Evolutionary conservation across 2,113 vertebrate species (phyloP).

Genomic region (Xenus cinereus): DNA sequence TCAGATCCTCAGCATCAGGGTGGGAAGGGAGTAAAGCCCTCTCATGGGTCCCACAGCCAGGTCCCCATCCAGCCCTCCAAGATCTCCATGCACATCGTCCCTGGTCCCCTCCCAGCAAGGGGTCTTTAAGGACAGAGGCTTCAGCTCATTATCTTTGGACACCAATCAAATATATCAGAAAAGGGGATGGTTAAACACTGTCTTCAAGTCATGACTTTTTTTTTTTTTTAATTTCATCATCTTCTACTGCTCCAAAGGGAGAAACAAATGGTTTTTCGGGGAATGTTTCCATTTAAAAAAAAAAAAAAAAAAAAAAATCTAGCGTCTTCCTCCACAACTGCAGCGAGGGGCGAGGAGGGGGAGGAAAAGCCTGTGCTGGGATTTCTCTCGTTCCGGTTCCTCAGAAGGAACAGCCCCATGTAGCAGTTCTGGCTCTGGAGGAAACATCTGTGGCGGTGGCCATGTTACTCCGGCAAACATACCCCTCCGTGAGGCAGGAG

Average conservation of each 20-base stretch:
- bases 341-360: background rate
- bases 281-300: background rate
- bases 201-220: background rate
- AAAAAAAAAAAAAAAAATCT: background rate
- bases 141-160: background rate
- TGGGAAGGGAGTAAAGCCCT: background rate
- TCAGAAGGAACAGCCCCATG: background rate
- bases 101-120: background rate
- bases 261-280: background rate
- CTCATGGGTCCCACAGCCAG: background rate
- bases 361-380: background rate
- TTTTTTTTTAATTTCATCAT: background rate
- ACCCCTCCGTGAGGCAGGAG: background rate
- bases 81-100: background rate
- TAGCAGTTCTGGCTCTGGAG: conserved; percentile 27
- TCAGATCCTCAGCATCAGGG: background rate
- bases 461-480: background rate
- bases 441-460: conserved; percentile 61
- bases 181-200: background rate
- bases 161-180: background rate
- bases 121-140: background rate
- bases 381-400: conserved; percentile 31
- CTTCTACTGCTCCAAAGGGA: background rate
- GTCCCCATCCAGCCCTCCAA: background rate
- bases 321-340: background rate